Conservation (phyloP, 2,797 vertebrate genomes). For the Enteromius fasciolatus region DNA sequence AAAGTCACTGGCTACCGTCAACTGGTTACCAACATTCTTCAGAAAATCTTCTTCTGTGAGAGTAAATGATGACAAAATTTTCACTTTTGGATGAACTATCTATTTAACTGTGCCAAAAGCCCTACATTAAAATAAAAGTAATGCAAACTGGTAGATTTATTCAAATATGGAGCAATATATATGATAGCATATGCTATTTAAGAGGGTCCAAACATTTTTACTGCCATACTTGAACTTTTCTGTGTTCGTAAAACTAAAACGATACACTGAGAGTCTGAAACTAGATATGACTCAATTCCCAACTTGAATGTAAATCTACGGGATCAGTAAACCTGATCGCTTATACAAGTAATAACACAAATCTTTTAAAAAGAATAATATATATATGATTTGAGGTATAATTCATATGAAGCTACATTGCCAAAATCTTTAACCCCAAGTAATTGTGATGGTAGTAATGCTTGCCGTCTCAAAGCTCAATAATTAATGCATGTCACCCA, state of each 20-base stretch:
- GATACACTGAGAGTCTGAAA: neutral
- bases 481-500: constrained; percentile 57
- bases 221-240: neutral
- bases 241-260: neutral
- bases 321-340: no score
- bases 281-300: neutral
- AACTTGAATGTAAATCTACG: neutral
- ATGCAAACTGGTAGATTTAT: constrained; percentile 1
- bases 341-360: neutral
- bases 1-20: neutral
- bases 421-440: neutral
- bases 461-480: constrained; percentile 15
- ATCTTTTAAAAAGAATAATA: neutral
- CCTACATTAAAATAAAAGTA: neutral
- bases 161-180: neutral
- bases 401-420: neutral
- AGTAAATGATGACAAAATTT: neutral
- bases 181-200: neutral
- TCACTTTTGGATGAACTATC: neutral
- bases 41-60: neutral
- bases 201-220: neutral
- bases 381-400: neutral
- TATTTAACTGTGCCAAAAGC: neutral
- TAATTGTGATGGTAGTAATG: neutral
- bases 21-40: neutral